These are phyloP conservation scores for Heliconius nattereri DNA, from an alignment of 1,140 invertebrate genomes.

Conservation along the genomic window DNA sequence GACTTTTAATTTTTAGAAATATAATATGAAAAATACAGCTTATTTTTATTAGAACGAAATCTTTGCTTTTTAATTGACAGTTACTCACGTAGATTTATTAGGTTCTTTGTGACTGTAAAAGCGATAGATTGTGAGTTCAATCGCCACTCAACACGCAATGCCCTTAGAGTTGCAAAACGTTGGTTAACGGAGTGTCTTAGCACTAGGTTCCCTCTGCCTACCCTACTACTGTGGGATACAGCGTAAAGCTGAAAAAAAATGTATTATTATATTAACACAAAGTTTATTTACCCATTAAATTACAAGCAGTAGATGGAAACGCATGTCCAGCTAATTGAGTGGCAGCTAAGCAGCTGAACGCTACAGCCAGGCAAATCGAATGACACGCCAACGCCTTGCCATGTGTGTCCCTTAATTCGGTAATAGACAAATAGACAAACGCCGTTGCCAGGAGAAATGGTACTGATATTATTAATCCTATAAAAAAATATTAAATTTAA, in stretches of 20 bases:
- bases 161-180: no score
- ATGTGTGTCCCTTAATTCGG: slow-evolving; percentile 81
- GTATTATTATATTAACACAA: not conserved
- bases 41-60: no score
- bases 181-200: no score
- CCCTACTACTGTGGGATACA: no score
- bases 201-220: no score
- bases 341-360: slow-evolving; percentile 72
- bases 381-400: slow-evolving; percentile 81
- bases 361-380: slow-evolving; percentile 72
- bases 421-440: slow-evolving; percentile 78
- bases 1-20: not conserved
- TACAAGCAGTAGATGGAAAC: slow-evolving; percentile 69
- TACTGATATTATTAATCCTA: slow-evolving; percentile 79
- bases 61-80: no score
- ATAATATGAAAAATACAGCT: no score
- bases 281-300: slow-evolving; percentile 69
- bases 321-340: slow-evolving; percentile 66
- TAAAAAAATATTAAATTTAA: slow-evolving; percentile 34
- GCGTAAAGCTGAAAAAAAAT: no score
- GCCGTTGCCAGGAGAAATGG: slow-evolving; percentile 81
- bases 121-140: no score
- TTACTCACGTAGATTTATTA: no score
- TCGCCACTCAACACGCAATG: no score
- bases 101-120: no score